Evolutionary conservation across 2,888 invertebrate genomes (phyloP).

Genomic region (Cephus pulcher): DNA sequence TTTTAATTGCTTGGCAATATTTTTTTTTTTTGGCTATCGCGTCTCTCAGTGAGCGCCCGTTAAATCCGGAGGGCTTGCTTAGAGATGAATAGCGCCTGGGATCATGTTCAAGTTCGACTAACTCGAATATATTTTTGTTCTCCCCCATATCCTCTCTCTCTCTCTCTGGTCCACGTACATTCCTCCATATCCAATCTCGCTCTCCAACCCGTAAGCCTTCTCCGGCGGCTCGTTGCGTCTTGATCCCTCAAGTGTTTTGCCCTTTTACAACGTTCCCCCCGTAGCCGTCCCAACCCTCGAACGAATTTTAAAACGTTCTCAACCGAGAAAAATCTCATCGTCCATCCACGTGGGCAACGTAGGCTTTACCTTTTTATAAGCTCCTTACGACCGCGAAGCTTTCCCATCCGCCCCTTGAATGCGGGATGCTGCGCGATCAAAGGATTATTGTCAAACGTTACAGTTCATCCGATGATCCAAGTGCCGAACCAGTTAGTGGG

Average conservation of each 20-base stretch:
- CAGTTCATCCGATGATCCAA: constrained; percentile 93
- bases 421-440: not conserved
- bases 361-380: too few species aligned
- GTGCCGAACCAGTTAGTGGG: constrained; percentile 94
- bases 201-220: too few species aligned
- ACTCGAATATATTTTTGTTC: too few species aligned
- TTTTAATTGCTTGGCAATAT: constrained; percentile 50
- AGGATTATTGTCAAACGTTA: constrained; percentile 48
- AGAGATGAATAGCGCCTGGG: constrained; percentile 17
- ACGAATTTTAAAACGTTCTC: too few species aligned
- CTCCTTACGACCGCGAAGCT: constrained; percentile 1
- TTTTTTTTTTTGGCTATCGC: constrained; percentile 23
- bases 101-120: too few species aligned
- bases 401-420: constrained; percentile 1
- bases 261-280: too few species aligned
- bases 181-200: too few species aligned
- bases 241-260: too few species aligned
- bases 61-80: constrained; percentile 21
- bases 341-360: too few species aligned
- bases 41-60: constrained; percentile 14
- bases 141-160: not conserved
- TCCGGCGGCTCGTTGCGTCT: too few species aligned
- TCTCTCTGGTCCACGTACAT: constrained; percentile 12
- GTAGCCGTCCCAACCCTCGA: too few species aligned
- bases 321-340: too few species aligned